Conservation (phyloP, 2,113 vertebrate species). For the Nibea albiflora region DNA sequence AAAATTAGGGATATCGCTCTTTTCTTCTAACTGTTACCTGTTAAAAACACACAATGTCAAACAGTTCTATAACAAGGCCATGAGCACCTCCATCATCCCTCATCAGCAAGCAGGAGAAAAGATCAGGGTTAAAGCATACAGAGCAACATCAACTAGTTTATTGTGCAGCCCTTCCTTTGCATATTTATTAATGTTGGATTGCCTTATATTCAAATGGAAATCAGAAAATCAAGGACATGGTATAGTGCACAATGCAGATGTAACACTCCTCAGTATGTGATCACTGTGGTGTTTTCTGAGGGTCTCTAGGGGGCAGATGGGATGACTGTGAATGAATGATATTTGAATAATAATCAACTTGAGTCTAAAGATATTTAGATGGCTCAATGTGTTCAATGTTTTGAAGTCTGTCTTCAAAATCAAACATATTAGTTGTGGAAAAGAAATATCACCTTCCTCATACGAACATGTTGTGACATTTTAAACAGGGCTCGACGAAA, state of each 20-base stretch:
- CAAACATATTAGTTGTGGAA: background rate
- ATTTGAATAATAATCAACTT: background rate
- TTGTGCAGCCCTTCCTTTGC: background rate
- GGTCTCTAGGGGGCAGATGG: background rate
- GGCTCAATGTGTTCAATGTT: background rate
- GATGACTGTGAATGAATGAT: background rate
- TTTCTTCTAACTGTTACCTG: background rate
- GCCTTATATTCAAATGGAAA: conserved; percentile 3
- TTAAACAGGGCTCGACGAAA: background rate
- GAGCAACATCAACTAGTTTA: background rate
- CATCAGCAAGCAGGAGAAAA: background rate
- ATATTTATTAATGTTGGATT: background rate
- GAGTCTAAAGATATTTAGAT: background rate
- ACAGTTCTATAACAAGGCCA: background rate
- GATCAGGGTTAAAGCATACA: background rate
- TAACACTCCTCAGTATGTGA: background rate
- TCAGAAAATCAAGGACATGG: background rate
- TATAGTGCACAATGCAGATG: background rate
- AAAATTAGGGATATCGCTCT: background rate
- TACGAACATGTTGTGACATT: conserved; percentile 27
- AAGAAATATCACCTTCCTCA: conserved; percentile 5
- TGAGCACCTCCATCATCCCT: background rate
- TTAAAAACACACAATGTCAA: too few species aligned
- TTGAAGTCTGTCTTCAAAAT: background rate
- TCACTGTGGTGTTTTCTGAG: background rate